A percentile compares a stretch with the other conserved stretches of the same genome.
Conservation (phyloP, 2,113 vertebrate species). For the Condylura cristata region DNA sequence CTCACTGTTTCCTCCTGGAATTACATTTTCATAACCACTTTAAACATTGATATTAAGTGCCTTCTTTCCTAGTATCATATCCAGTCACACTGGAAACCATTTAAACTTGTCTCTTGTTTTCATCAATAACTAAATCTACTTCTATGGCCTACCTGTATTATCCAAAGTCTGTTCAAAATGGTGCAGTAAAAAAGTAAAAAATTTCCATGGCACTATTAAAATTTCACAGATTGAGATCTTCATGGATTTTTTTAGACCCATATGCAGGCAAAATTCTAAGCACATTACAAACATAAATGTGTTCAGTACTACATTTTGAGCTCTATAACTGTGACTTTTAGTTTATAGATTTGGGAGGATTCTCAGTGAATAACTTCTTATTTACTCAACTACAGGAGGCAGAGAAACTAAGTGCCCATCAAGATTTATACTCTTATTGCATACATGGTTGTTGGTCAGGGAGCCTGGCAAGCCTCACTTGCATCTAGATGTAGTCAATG, state of each 20-base stretch:
- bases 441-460: no score
- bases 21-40: neutral
- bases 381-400: neutral
- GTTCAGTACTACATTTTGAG: neutral
- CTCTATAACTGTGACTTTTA: neutral
- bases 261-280: neutral
- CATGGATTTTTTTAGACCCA: neutral
- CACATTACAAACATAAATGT: neutral
- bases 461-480: fast-evolving
- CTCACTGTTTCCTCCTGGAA: neutral
- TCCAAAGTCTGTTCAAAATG: neutral
- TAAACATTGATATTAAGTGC: neutral
- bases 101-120: neutral
- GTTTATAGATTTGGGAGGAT: neutral
- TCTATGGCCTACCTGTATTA: no score
- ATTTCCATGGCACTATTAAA: neutral
- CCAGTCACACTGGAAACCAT: neutral
- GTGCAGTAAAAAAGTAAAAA: neutral
- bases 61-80: neutral
- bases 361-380: neutral
- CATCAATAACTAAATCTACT: neutral
- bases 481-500: neutral
- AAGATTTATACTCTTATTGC: neutral
- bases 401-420: neutral
- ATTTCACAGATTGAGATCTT: neutral